phyloP scores from a whole-genome alignment of 1,140 invertebrate species.

The Drosophila kohkoa region DNA sequence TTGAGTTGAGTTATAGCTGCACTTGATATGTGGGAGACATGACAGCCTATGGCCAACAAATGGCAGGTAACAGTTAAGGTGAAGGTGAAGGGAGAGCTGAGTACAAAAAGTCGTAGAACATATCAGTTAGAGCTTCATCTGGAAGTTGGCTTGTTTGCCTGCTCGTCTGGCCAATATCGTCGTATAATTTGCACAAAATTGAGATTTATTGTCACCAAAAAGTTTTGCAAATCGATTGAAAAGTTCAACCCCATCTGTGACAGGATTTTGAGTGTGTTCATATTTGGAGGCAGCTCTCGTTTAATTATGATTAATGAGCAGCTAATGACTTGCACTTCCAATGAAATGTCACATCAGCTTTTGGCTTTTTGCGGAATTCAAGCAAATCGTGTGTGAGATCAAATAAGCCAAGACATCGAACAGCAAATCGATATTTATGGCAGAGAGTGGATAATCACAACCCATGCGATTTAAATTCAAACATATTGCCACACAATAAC shows the following conservation, averaged over 20 bases:
- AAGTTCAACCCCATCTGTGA: constrained; percentile 37
- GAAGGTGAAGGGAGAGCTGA: background rate
- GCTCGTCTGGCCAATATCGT: constrained; percentile 67
- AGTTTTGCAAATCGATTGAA: constrained; percentile 52
- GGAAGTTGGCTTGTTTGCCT: constrained; percentile 21
- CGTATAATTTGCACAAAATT: constrained; percentile 79
- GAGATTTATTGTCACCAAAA: constrained; percentile 73
- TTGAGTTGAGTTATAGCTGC: constrained; percentile 77
- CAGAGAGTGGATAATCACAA: constrained; percentile 8
- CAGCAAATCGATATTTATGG: constrained; percentile 2
- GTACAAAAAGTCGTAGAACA: background rate
- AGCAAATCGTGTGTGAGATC: background rate
- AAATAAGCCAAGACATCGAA: constrained; percentile 17
- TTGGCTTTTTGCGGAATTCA: background rate
- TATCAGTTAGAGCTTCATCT: constrained; percentile 36
- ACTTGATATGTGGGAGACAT: constrained; percentile 71
- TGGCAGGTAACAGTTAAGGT: constrained; percentile 21
- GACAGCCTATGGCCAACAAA: constrained; percentile 19
- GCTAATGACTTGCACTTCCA: constrained; percentile 57
- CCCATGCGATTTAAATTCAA: constrained; percentile 65
- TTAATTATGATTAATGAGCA: constrained; percentile 77
- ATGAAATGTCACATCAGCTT: constrained; percentile 42
- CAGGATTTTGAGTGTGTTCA: constrained; percentile 28
- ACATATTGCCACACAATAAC: constrained; percentile 66
- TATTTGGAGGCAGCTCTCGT: constrained; percentile 19